Evolutionary conservation across 2,113 vertebrate species (phyloP).

Genomic region (Saccopteryx bilineata): DNA sequence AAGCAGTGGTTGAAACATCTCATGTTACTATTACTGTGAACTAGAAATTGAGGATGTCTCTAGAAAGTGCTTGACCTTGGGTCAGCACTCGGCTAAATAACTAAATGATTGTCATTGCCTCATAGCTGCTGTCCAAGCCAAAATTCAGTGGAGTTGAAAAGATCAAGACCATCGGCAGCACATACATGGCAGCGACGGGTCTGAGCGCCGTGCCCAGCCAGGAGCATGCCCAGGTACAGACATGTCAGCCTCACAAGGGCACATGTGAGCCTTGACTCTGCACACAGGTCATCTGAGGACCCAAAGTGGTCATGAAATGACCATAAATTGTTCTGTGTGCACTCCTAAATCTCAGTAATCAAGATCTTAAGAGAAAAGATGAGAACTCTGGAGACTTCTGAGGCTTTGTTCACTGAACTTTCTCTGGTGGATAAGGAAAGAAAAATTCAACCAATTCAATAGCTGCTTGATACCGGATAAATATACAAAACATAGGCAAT

Average conservation of each 20-base stretch:
- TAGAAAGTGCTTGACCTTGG: neutral
- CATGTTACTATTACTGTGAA: neutral
- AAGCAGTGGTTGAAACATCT: too few species aligned
- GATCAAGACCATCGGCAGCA: conserved; percentile 99
- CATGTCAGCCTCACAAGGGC: rapidly evolving
- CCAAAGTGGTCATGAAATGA: rapidly evolving
- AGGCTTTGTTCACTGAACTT: neutral
- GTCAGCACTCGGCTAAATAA: conserved; percentile 20
- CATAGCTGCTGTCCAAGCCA: conserved; percentile 96
- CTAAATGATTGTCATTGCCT: conserved; percentile 54
- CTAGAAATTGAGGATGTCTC: neutral
- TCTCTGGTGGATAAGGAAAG: neutral
- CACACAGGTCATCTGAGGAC: neutral
- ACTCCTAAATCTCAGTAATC: neutral
- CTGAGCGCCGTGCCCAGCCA: conserved; percentile 94
- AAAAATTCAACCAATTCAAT: neutral
- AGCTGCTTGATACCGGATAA: neutral
- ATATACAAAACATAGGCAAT: neutral
- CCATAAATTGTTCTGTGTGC: neutral
- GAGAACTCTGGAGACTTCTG: neutral
- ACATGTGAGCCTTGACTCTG: rapidly evolving
- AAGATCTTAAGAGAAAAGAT: neutral
- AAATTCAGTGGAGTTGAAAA: conserved; percentile 99
- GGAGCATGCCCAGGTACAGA: conserved; percentile 93
- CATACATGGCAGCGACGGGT: conserved; percentile 98